phyloP scores from a whole-genome alignment of 2,888 invertebrate genomes.

The Gnatocerus cornutus region DNA sequence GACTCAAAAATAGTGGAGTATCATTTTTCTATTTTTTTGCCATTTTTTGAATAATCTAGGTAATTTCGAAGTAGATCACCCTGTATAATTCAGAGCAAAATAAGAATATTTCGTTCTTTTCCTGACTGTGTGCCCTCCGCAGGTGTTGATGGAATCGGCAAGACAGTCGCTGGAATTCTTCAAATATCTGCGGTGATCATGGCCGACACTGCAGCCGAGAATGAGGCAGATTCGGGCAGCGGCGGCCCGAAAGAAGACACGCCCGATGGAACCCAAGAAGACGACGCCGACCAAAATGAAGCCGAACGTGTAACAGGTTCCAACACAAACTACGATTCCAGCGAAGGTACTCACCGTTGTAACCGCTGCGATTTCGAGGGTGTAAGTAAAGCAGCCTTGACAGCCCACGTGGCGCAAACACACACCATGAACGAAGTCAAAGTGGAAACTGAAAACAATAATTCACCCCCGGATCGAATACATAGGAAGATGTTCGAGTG shows the following conservation, averaged over 20 bases:
- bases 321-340: conserved; percentile 75
- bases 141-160: conserved; percentile 65
- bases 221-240: conserved; percentile 70
- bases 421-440: conserved; percentile 70
- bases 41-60: too few relatives aligned
- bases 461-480: conserved; percentile 73
- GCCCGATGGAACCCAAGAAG: conserved; percentile 62
- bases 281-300: conserved; percentile 73
- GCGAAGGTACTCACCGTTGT: conserved; percentile 77
- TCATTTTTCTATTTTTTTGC: too few relatives aligned
- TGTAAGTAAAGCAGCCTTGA: conserved; percentile 81
- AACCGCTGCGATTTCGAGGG: conserved; percentile 91
- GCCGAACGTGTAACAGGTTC: conserved; percentile 70
- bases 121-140: neutral
- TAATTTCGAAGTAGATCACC: too few relatives aligned
- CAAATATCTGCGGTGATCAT: conserved; percentile 65
- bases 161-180: conserved; percentile 40
- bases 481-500: conserved; percentile 93
- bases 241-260: conserved; percentile 59
- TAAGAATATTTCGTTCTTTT: too few relatives aligned
- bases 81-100: too few relatives aligned
- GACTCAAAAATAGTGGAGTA: too few relatives aligned
- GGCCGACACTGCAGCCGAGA: conserved; percentile 70
- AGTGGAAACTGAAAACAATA: conserved; percentile 69
- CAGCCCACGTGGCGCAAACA: conserved; percentile 77